Conservation (phyloP, 2,113 vertebrate species). For the Apteryx mantelli region DNA sequence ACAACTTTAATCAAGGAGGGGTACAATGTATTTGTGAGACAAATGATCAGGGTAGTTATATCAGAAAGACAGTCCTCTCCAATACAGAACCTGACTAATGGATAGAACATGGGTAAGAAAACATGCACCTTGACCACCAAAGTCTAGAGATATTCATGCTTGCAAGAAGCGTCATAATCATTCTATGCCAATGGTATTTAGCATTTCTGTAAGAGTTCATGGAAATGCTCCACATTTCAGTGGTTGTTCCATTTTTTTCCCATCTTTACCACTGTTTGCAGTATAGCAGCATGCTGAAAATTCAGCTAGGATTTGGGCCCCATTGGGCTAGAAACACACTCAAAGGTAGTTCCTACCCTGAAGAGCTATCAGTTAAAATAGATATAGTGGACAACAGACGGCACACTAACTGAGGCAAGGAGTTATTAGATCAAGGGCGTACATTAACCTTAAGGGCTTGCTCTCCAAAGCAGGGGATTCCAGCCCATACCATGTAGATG, state of each 20-base stretch:
- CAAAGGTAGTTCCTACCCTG: neutral
- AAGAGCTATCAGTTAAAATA: neutral
- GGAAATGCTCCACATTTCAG: neutral
- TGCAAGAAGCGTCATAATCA: neutral
- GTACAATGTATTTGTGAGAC: conserved; percentile 15
- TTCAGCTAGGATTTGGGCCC: neutral
- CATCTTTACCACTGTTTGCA: neutral
- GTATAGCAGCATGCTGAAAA: neutral
- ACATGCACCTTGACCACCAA: neutral
- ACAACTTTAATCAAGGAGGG: conserved; percentile 16
- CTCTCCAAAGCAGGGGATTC: neutral
- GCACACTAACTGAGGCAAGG: neutral
- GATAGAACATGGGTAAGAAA: neutral
- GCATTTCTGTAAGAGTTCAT: neutral
- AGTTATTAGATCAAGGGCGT: neutral
- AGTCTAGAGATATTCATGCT: neutral
- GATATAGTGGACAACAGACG: neutral
- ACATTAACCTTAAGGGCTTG: neutral
- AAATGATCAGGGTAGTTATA: neutral
- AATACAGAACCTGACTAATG: neutral
- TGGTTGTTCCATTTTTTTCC: neutral
- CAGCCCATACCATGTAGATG: neutral
- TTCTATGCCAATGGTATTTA: neutral
- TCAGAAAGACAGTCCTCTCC: neutral
- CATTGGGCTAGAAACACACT: neutral